Conservation (phyloP, 2,888 invertebrate genomes). For the Resseliella maxima region DNA sequence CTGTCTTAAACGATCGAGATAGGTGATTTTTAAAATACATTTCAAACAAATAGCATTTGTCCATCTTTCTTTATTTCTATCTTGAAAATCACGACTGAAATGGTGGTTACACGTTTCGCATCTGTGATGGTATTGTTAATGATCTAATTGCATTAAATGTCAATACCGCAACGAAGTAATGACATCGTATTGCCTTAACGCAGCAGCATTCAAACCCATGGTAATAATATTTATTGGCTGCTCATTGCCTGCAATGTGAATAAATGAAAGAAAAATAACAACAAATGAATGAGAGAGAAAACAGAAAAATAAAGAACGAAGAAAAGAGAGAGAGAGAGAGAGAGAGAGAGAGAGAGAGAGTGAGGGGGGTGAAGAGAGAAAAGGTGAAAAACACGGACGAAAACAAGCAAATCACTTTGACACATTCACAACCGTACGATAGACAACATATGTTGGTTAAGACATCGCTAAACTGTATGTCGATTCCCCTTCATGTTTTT, state of each 20-base stretch:
- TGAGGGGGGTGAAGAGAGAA: neutral
- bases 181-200: constrained; percentile 19
- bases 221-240: constrained; percentile 45
- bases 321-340: neutral
- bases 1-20: neutral
- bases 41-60: neutral
- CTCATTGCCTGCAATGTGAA: neutral
- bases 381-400: neutral
- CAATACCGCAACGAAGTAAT: constrained; percentile 51
- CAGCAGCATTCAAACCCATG: neutral
- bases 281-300: neutral
- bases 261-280: neutral
- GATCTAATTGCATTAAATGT: constrained; percentile 51
- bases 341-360: neutral
- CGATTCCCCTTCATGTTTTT: neutral
- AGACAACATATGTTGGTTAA: constrained; percentile 53
- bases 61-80: neutral
- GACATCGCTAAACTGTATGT: constrained; percentile 18
- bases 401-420: constrained; percentile 55
- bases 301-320: too few species aligned
- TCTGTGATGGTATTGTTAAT: neutral
- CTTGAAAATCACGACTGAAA: constrained; percentile 11
- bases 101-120: neutral
- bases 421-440: constrained; percentile 12
- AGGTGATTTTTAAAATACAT: neutral